Percentiles rank a stretch among this genome's conserved stretches.
Evolutionary conservation across 2,113 vertebrate species (phyloP).

Genomic region (Azemiops feae): DNA sequence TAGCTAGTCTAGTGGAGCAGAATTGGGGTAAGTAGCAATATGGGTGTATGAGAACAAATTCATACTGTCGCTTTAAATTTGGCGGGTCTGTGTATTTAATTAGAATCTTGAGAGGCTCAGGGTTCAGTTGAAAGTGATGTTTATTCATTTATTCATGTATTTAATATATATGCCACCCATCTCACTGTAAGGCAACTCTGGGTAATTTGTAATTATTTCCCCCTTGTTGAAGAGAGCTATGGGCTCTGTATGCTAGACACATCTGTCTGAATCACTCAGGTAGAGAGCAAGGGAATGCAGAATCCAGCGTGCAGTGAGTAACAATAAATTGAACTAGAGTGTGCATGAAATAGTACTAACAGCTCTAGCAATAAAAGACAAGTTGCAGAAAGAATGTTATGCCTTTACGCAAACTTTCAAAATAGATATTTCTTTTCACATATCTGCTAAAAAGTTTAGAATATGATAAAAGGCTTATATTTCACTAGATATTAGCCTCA

Average conservation of each 20-base stretch:
- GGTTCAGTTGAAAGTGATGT: neutral
- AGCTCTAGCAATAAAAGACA: neutral
- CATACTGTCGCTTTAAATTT: neutral
- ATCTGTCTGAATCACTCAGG: neutral
- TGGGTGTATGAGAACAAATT: neutral
- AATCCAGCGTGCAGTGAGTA: neutral
- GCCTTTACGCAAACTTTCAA: neutral
- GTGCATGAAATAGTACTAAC: neutral
- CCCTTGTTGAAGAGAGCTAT: neutral
- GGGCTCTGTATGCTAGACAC: neutral
- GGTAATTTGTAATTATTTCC: neutral
- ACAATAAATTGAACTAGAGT: neutral
- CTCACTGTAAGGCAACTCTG: neutral
- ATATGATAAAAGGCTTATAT: neutral
- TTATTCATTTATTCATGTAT: neutral
- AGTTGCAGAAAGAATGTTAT: neutral
- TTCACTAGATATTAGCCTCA: neutral
- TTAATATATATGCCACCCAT: neutral
- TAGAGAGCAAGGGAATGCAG: neutral
- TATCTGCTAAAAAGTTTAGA: neutral
- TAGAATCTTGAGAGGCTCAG: neutral
- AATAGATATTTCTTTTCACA: neutral
- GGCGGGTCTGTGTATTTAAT: neutral
- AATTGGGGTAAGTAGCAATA: neutral
- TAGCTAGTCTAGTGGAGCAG: neutral